Conservation (phyloP, 2,113 vertebrate species). For the Bambusicola thoracicus region DNA sequence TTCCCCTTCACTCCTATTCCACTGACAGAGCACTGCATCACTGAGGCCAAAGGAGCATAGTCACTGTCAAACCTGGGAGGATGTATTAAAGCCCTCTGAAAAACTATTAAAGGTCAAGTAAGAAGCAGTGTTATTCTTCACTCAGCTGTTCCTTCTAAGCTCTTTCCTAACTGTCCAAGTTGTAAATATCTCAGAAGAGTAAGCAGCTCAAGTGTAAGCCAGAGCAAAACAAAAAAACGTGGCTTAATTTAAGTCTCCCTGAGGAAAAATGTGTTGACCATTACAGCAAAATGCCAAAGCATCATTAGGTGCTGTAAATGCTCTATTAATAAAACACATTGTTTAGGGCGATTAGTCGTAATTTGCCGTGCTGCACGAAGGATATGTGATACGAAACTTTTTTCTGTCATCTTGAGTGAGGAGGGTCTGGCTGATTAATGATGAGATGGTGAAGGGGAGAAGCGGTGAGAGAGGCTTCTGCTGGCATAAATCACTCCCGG, state of each 20-base stretch:
- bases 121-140: slow-evolving; percentile 30
- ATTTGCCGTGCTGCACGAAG: slow-evolving; percentile 1
- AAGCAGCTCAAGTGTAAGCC: background rate
- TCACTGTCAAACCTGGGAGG: background rate
- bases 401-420: background rate
- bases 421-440: background rate
- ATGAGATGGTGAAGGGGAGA: background rate
- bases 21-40: background rate
- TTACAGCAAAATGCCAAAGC: background rate
- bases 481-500: slow-evolving; percentile 16
- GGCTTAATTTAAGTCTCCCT: slow-evolving; percentile 26
- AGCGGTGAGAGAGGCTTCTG: background rate
- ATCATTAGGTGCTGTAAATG: slow-evolving; percentile 39
- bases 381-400: background rate
- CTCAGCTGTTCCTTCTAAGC: background rate
- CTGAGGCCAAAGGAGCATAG: background rate
- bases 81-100: slow-evolving; percentile 9
- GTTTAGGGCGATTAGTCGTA: slow-evolving; percentile 15
- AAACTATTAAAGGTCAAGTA: slow-evolving; percentile 33
- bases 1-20: background rate
- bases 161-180: background rate
- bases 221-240: slow-evolving; percentile 26
- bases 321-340: background rate
- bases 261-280: background rate
- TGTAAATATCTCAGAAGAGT: slow-evolving; percentile 39